Evolutionary conservation across 2,113 vertebrate species (phyloP).

Genomic region (Carassius gibelio): DNA sequence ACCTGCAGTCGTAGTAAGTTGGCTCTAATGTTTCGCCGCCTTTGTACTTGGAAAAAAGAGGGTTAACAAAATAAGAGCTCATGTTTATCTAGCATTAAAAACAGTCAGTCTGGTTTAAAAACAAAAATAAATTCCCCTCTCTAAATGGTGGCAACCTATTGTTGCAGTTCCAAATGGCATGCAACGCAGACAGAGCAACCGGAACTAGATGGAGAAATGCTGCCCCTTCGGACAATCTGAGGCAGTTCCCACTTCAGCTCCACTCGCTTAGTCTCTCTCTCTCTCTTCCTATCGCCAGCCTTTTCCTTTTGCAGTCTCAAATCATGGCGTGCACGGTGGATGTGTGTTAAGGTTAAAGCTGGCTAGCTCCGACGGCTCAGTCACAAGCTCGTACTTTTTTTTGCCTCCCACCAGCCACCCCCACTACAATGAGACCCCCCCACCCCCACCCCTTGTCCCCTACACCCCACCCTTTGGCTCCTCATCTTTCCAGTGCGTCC

Average conservation of each 20-base stretch:
- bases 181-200: conserved; percentile 78
- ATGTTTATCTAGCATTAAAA: conserved; percentile 90
- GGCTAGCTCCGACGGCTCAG: conserved; percentile 77
- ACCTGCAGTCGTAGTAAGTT: conserved; percentile 99
- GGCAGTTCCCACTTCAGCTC: conserved; percentile 75
- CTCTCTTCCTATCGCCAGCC: conserved; percentile 65
- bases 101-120: conserved; percentile 71
- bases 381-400: conserved; percentile 73
- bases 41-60: conserved; percentile 99
- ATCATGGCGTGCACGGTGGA: conserved; percentile 78
- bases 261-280: conserved; percentile 72
- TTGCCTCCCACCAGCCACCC: conserved; percentile 76
- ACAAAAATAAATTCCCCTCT: conserved; percentile 66
- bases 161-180: conserved; percentile 79
- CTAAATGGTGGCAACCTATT: conserved; percentile 77
- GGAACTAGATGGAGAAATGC: conserved; percentile 80
- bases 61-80: conserved; percentile 99
- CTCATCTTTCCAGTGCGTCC: conserved; percentile 71
- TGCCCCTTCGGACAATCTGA: conserved; percentile 81
- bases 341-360: conserved; percentile 76
- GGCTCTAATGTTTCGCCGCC: conserved; percentile 94
- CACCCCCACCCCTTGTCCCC: conserved; percentile 18
- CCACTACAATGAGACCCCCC: conserved; percentile 65
- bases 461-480: conserved; percentile 63
- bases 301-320: conserved; percentile 70